Percentiles rank a stretch among this genome's conserved stretches.
Conservation (phyloP, 2,888 invertebrate genomes). For the Calameuta pallipes region DNA sequence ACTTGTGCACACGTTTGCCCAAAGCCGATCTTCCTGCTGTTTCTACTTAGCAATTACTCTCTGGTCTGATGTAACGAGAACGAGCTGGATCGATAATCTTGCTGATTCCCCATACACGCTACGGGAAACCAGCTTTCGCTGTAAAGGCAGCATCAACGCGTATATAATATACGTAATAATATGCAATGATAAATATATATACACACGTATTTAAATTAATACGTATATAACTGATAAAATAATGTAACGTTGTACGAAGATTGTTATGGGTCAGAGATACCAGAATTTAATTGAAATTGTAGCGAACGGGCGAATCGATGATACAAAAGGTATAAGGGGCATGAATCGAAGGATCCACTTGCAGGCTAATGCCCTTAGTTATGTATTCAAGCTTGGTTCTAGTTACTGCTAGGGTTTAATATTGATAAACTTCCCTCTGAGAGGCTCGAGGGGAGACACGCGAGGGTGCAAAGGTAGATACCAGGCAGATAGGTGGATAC, state of each 20-base stretch:
- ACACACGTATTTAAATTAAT: neutral
- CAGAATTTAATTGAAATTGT: neutral
- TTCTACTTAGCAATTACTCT: constrained; percentile 32
- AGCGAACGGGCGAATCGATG: neutral
- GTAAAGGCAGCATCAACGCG: neutral
- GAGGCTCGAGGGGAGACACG: constrained; percentile 9
- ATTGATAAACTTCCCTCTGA: constrained; percentile 38
- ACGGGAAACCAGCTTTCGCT: neutral
- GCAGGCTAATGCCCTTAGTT: neutral
- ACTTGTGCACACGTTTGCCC: constrained; percentile 8
- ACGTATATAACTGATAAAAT: neutral
- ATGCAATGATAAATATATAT: neutral
- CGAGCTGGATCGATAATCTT: constrained; percentile 16
- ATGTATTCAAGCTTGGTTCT: neutral
- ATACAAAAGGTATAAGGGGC: neutral
- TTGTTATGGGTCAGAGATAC: neutral
- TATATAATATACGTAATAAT: neutral
- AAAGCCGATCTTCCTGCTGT: constrained; percentile 30
- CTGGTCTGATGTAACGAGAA: constrained; percentile 27
- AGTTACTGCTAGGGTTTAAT: constrained; percentile 28
- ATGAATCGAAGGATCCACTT: neutral
- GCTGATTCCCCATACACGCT: neutral
- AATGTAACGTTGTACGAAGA: neutral
- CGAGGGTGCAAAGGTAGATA: constrained; percentile 16
- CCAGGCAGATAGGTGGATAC: constrained; percentile 23